Percentiles rank a stretch among this genome's conserved stretches.
These are phyloP conservation scores for Microcebus murinus DNA, from an alignment of 2,113 vertebrate species.

Conservation along the genomic window DNA sequence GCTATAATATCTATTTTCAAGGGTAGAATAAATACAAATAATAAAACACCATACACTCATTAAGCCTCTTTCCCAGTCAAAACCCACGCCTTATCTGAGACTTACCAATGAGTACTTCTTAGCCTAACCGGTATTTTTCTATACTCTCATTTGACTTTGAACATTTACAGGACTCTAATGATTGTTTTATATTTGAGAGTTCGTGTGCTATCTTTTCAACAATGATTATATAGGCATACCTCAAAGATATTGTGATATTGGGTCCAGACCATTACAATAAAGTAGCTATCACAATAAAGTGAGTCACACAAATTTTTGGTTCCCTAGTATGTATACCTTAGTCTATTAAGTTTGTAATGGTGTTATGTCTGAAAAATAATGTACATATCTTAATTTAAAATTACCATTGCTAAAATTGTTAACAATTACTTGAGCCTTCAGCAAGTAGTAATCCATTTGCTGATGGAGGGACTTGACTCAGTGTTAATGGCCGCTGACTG, in stretches of 20 bases:
- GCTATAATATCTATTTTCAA: background rate
- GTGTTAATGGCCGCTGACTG: background rate
- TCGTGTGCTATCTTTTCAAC: conserved; percentile 1
- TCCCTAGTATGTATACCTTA: background rate
- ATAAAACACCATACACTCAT: background rate
- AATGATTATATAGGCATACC: background rate
- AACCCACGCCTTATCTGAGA: background rate
- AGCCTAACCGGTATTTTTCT: background rate
- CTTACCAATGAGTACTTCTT: background rate
- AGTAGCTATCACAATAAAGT: background rate
- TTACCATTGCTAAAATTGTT: background rate
- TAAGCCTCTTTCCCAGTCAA: background rate
- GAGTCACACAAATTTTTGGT: background rate
- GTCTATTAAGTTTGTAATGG: background rate
- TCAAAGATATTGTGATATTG: background rate
- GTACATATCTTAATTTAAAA: background rate
- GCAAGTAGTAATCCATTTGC: background rate
- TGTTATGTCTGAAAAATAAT: background rate
- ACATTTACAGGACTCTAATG: background rate
- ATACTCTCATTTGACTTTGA: background rate
- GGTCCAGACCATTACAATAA: background rate
- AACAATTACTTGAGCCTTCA: background rate
- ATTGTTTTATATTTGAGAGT: background rate
- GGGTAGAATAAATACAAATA: background rate
- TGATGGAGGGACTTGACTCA: background rate